phyloP scores from a whole-genome alignment of 2,113 vertebrate species.

The Stomatorhinus ivindoensis region DNA sequence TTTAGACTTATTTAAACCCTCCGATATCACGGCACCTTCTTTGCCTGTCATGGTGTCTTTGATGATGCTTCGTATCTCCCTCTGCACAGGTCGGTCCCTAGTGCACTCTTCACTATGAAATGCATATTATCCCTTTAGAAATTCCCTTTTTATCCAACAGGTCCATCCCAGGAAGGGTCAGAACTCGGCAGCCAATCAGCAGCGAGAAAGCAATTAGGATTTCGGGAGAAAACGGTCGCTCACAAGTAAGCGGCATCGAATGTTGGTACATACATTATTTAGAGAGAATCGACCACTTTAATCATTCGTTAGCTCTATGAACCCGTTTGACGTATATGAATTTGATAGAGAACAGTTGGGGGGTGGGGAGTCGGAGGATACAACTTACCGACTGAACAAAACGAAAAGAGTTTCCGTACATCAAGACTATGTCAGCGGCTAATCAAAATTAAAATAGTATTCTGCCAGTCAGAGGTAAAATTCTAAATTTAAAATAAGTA shows the following conservation, averaged over 20 bases:
- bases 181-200: slow-evolving; percentile 85
- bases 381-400: neutral
- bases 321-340: slow-evolving; percentile 9
- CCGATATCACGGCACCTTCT: slow-evolving; percentile 71
- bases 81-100: slow-evolving; percentile 62
- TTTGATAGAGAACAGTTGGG: slow-evolving; percentile 1
- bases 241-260: slow-evolving; percentile 42
- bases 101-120: slow-evolving; percentile 73
- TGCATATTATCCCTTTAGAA: slow-evolving; percentile 77
- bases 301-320: slow-evolving; percentile 24
- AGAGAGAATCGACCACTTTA: slow-evolving; percentile 24
- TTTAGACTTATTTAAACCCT: slow-evolving; percentile 70
- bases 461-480: neutral
- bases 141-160: slow-evolving; percentile 95
- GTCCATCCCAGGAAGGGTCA: slow-evolving; percentile 84
- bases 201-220: slow-evolving; percentile 61
- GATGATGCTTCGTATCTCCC: slow-evolving; percentile 37
- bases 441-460: neutral
- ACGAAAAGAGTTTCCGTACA: neutral
- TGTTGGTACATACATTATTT: slow-evolving; percentile 31
- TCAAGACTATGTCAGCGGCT: neutral
- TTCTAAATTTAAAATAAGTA: neutral
- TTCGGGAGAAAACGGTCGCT: slow-evolving; percentile 65
- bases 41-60: slow-evolving; percentile 79
- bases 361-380: neutral